Base-by-base conservation (phyloP, 2,888 invertebrate genomes). In the Sarcophaga carnaria region DNA sequence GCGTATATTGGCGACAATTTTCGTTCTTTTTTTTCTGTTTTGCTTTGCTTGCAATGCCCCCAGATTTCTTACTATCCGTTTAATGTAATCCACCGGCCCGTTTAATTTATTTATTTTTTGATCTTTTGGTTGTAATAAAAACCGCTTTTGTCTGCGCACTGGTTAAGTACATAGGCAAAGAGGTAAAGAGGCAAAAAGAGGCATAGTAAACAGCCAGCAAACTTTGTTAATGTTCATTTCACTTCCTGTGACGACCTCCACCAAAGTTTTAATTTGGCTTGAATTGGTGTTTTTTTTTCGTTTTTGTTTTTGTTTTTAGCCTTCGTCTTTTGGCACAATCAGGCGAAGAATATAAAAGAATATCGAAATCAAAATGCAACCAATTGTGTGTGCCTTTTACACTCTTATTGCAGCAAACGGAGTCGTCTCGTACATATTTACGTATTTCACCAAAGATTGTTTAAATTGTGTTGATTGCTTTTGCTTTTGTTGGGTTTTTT, bases 1-100 rank as follows among this genome's bases (percentile, higher is more conserved):
- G 87, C 80, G 87, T 88, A 88, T 88, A 88, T 88, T 91, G 91
- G 92, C 92, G 92, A 92, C 92, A 91, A 92, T 92, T 92, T 92
- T 83, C 90, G 89, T 89, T 90, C 71, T 69, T 60, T 64, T 20
- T 49, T 70, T 49, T 67, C 12, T 66, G 20, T 45, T 22, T 54
- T 37, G 37, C 2, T 14, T 64, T 37, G 62, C 8, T 62, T 64
- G 20, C 37, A 8, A 37, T 59, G 74, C 66, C 25, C 49, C 14
- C 14, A 14, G 54, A 54, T 54, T 54, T 54, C 10, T 54, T 14
- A 17, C 17, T 12, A 54, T 14, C 14, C 17, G 17, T 54, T 54
- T 54, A 54, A 14, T 54, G 17, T 54, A 17, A 45, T 70, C 69
- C 60, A 22, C n/a, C 12, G 22, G 54, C 69, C 54, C 79, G 74